A percentile compares a stretch with the other conserved stretches of the same genome.
phyloP scores from a whole-genome alignment of 2,797 vertebrate species.

The Lacerta viridis region DNA sequence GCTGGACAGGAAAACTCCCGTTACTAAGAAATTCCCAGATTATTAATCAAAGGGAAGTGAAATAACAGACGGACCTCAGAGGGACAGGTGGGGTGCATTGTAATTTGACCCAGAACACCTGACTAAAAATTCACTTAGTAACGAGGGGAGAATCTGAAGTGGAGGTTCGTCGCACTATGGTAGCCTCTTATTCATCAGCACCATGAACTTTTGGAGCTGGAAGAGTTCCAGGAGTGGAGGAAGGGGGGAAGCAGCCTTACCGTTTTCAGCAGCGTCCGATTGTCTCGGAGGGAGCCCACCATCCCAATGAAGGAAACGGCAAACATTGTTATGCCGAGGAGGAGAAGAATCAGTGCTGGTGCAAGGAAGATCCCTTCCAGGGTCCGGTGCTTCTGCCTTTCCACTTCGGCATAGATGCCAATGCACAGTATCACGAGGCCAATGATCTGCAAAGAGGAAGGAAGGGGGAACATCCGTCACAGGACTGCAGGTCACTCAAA shows the following conservation, averaged over 20 bases:
- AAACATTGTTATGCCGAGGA: conserved; percentile 91
- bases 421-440: conserved; percentile 89
- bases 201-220: too few species aligned
- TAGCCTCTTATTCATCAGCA: not conserved
- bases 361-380: conserved; percentile 92
- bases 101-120: too few species aligned
- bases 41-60: too few species aligned
- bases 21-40: too few species aligned
- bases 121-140: too few species aligned
- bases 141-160: too few species aligned
- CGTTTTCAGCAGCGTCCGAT: conserved; percentile 88
- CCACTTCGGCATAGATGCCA: conserved; percentile 91
- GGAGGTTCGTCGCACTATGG: too few species aligned
- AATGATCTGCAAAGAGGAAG: conserved; percentile 79
- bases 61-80: too few species aligned
- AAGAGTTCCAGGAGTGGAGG: not conserved
- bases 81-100: too few species aligned
- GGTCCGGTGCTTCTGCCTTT: conserved; percentile 90
- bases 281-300: conserved; percentile 92
- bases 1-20: too few species aligned
- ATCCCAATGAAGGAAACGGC: conserved; percentile 89
- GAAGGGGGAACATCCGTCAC: not conserved
- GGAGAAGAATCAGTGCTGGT: conserved; percentile 89
- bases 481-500: not conserved
- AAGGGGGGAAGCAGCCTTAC: conserved; percentile 70